Evolutionary conservation across 1,140 invertebrate species (phyloP), one percentile per base, ranked within the genome.

Genomic region (Vanessa tameamea): DNA sequence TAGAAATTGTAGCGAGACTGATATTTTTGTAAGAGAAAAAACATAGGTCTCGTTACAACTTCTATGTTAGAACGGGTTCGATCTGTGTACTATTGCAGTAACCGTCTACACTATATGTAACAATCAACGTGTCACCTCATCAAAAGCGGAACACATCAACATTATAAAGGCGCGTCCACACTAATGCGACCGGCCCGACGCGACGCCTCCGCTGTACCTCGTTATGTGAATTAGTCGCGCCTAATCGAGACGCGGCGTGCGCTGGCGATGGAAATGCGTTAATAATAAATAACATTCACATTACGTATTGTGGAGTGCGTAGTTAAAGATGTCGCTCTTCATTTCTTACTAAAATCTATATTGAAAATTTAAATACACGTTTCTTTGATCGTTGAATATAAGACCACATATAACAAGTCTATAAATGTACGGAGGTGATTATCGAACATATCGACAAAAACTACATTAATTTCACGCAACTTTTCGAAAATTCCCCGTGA

Each of bases 161-260:
- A 64, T 43, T 47, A 37, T 71, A 61, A 75, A 75, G 69, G 68
- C 69, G 64, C 68, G 68, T 75, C 69, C 75, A 82, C 77, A 81
- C 72, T 80, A 77, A 75, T 70, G 75, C 73, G 48, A 68, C 69
- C 73, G 48, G 63, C 65, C 55, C 47, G 59, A 67, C 59, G 79
- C 47, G 59, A 67, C 59, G 79, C 78, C 79, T 79, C 76, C 69
- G 68, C 68, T 65, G 78, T 74, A 77, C 63, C 77, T 82, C 80
- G 82, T 82, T 81, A 82, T 51, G 69, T 72, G 76, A 79, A 82
- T 84, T 81, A 81, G 80, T 69, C 77, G 67, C 78, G 78, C 64
- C 79, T 80, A 82, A 82, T 82, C 72, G 70, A 59, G 73, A 64
- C 59, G 57, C 67, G 80, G 75, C 68, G 72, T 53, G 55, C 50